Evolutionary conservation across 1,140 invertebrate species (phyloP), one percentile per base, ranked within the genome.

Genomic region (Caligus rogercresseyi): DNA sequence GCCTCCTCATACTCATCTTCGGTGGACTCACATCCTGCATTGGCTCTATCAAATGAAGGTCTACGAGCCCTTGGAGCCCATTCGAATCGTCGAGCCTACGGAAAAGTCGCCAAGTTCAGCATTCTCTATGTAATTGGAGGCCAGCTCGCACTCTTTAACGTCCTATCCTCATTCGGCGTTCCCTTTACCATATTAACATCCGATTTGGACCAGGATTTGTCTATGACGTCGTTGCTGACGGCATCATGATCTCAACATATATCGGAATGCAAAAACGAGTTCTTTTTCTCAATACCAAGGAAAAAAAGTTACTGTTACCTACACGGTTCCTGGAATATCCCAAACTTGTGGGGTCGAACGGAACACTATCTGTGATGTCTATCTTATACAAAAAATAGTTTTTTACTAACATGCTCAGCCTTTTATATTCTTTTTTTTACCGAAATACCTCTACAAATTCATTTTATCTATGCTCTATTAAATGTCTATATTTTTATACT

Each of bases 221-320:
- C 24, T 63, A 63, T 55, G 61, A 63, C 52, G 18, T 63, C 11
- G 61, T 63, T 16, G 51, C 51, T 23, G 61, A 63, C 21, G 18
- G 19, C 14, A 63, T 63, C 52, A 25, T 63, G 52, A 57, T 63
- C 14, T 25, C 52, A 16, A 25, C 43, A 1, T 63, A 63, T 21
- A 26, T 63, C n/a, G 61, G 61, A 1, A 63, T 63, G 61, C 18
- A 54, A 19, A 63, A 63, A 19, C 4, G 57, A 25, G 25, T 63
- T 25, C 57, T 63, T 25, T 63, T 63, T 56, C 20, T 54, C 52
- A 63, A 56, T 62, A 52, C 61, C 15, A 63, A 56, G 25, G 25
- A 25, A 18, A 63, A 63, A 53, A 25, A 20, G 15, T n/a, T n/a
- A 63, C 54, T 19, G 53, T 63, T 19, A 63, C 61, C 19, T 63